These are phyloP conservation scores for Oryzias celebensis DNA, from an alignment of 2,113 vertebrate genomes.

Conservation along the genomic window DNA sequence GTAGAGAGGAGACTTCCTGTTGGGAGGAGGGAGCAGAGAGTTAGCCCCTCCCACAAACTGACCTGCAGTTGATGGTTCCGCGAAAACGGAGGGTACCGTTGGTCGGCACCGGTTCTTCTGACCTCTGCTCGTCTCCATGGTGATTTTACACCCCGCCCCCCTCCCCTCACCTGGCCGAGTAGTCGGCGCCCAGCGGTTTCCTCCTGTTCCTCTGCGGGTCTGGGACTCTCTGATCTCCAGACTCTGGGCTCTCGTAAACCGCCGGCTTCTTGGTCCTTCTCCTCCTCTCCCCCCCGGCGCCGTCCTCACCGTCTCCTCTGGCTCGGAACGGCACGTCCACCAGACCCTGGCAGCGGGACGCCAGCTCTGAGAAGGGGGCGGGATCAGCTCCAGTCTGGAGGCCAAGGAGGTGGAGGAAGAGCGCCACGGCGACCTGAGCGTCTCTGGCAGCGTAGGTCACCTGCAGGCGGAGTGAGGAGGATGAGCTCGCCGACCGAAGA, in stretches of 20 bases:
- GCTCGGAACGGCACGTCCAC: constrained; percentile 88
- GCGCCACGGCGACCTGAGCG: constrained; percentile 89
- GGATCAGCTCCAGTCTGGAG: constrained; percentile 60
- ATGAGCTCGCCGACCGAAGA: not conserved
- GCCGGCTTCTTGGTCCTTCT: constrained; percentile 56
- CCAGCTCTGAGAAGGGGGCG: constrained; percentile 73
- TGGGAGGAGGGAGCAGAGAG: constrained; percentile 18
- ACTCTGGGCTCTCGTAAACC: constrained; percentile 59
- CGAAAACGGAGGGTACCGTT: no score
- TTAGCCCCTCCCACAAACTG: not conserved
- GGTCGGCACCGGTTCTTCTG: no score
- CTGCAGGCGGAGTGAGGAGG: constrained; percentile 56
- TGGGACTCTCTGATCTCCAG: constrained; percentile 81
- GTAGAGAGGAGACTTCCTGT: constrained; percentile 94
- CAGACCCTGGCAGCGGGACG: constrained; percentile 83
- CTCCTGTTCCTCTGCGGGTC: constrained; percentile 88
- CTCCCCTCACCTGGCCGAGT: constrained; percentile 86
- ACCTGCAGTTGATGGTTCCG: no score
- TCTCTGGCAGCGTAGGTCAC: constrained; percentile 90
- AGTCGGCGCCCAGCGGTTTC: constrained; percentile 90
- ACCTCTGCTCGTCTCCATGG: no score
- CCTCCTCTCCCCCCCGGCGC: constrained; percentile 67
- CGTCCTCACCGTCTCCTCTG: constrained; percentile 67
- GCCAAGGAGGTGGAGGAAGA: constrained; percentile 88
- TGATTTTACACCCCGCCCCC: no score